Conservation (phyloP, 2,797 vertebrate genomes). For the Micromesistius poutassou region DNA sequence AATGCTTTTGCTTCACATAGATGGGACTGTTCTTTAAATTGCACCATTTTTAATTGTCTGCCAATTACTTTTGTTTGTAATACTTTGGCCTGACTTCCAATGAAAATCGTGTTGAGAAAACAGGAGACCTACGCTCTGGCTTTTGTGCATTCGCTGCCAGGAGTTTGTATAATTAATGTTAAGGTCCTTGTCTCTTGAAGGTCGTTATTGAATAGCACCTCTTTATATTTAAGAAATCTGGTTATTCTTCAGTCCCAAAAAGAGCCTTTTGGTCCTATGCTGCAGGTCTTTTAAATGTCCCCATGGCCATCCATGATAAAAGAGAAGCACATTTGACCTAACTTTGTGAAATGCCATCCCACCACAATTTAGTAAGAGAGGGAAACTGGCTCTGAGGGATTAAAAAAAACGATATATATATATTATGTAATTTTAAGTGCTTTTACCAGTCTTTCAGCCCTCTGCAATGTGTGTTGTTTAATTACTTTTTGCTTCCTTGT, state of each 20-base stretch:
- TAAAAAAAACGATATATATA: neutral
- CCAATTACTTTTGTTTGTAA: neutral
- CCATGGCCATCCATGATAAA: neutral
- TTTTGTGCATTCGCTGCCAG: neutral
- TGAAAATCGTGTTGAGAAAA: neutral
- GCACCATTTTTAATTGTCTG: neutral
- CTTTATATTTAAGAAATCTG: neutral
- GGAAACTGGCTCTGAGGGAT: neutral
- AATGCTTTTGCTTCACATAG: neutral
- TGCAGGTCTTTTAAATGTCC: neutral
- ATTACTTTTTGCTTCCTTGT: neutral
- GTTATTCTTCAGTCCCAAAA: neutral
- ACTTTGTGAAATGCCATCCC: neutral
- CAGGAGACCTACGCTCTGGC: neutral
- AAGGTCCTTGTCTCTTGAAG: neutral
- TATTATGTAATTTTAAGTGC: neutral
- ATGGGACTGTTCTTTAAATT: neutral
- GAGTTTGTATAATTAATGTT: neutral
- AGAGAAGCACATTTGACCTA: neutral
- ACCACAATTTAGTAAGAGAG: neutral
- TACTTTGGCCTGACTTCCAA: neutral
- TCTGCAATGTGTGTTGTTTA: neutral
- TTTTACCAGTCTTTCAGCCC: neutral
- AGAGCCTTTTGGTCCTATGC: constrained; percentile 1
- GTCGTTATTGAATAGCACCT: neutral